Evolutionary conservation across 1,140 invertebrate species (phyloP).

Genomic region (Ladona fulva): DNA sequence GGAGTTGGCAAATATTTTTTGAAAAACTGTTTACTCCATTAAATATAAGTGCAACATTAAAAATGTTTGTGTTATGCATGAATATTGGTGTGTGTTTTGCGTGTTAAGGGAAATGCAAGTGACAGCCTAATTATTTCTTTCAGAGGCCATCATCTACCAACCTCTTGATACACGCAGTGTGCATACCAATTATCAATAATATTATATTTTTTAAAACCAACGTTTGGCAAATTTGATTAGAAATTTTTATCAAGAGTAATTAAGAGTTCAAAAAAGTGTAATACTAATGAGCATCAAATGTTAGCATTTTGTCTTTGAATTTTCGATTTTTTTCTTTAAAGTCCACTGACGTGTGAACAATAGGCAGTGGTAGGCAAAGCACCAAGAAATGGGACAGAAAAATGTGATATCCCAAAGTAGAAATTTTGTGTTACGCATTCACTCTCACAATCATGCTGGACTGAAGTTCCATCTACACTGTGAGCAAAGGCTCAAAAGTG

Average conservation of each 20-base stretch:
- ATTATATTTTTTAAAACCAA: not conserved
- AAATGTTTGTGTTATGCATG: slow-evolving; percentile 6
- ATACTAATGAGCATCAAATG: slow-evolving; percentile 14
- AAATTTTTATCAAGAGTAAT: slow-evolving; percentile 1
- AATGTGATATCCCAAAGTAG: slow-evolving; percentile 8
- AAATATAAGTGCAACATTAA: not conserved
- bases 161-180: not conserved
- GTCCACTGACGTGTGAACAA: slow-evolving; percentile 14
- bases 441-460: not conserved
- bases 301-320: slow-evolving; percentile 10
- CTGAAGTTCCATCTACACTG: not conserved
- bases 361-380: slow-evolving; percentile 17
- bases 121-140: not conserved
- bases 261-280: not conserved
- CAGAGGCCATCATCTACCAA: not conserved
- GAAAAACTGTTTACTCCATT: slow-evolving; percentile 6
- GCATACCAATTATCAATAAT: not conserved
- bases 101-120: not conserved
- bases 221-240: not conserved
- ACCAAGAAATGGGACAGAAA: slow-evolving; percentile 12
- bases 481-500: not conserved
- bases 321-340: slow-evolving; percentile 12
- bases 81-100: not conserved
- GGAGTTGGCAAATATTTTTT: not conserved
- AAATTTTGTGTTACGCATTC: not conserved